phyloP scores from a whole-genome alignment of 2,797 vertebrate genomes.

The Ptychadena robeensis region DNA sequence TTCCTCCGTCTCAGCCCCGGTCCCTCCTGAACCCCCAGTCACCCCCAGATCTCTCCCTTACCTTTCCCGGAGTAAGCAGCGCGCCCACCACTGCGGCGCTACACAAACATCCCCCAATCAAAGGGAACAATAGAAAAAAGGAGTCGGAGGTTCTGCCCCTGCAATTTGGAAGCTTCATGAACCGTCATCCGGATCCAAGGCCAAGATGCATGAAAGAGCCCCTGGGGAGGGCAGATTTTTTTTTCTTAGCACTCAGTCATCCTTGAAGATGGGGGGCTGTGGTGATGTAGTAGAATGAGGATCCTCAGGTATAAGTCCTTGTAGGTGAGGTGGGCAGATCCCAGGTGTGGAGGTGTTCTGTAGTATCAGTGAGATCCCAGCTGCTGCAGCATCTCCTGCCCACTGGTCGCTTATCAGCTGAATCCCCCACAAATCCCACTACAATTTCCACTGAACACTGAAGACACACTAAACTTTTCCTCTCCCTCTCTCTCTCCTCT shows the following conservation, averaged over 20 bases:
- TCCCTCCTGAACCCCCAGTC: neutral
- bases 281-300: constrained; percentile 16
- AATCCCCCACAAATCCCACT: constrained; percentile 15
- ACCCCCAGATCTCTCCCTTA: constrained; percentile 18
- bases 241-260: constrained; percentile 20
- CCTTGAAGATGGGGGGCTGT: constrained; percentile 25
- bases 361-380: no score
- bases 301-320: neutral
- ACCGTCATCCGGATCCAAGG: constrained; percentile 55
- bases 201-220: constrained; percentile 54
- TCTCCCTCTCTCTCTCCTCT: constrained; percentile 24
- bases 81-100: neutral
- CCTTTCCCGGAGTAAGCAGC: constrained; percentile 3
- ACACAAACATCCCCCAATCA: constrained; percentile 46
- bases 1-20: no score
- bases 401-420: neutral
- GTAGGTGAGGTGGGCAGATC: neutral
- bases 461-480: constrained; percentile 66
- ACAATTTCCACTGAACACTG: constrained; percentile 32
- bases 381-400: constrained; percentile 23
- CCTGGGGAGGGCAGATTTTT: constrained; percentile 39
- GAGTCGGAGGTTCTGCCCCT: constrained; percentile 46
- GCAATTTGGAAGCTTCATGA: constrained; percentile 59
- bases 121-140: constrained; percentile 36
- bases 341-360: no score